Base-by-base conservation (phyloP, 92 coral and sea anemone genomes). In the Desmophyllum pertusum region DNA sequence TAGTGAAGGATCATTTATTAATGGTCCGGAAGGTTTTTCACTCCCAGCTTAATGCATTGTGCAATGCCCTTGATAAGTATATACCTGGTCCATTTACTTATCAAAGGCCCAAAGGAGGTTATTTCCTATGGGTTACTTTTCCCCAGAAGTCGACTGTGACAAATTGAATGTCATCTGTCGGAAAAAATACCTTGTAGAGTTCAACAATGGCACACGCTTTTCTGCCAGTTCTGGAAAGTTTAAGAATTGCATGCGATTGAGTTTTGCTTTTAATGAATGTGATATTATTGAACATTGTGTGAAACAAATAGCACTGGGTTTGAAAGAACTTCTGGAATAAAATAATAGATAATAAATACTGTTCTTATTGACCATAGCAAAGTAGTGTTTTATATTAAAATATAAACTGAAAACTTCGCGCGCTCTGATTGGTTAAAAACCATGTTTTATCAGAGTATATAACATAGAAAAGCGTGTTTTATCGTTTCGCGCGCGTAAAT, bases 51-150 rank as follows among this genome's bases (percentile, higher is more conserved):
- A 93, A 83, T 73, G 92, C 94, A 64, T 39, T 96, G 81, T 96
- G 98, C 78, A 86, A 94, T 78, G 94, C 96, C 27, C 84, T 96
- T 33, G 95, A 94, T 67, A 78, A 92, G 76, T 70, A 86, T 78
- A 71, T 92, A 30, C 95, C 95, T 25, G 50, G 65, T 15, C 90
- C 79, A 23, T 88, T 89, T 39, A 84, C 91, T n/a, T 96, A 94
- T 46, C 72, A 46, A 29, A 86, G 92, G 48, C 98, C 98, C 18
- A 86, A 80, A 79, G 98, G 98, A 27, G 98, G 98, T 17, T 96
- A 90, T 76, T 96, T 96, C 75, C 90, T 94, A 17, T 96, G 98
- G 98, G 86, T 96, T 5, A 90, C 87, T 39, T 70, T 96, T n/a
- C 96, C 98, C 53, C 82, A 39, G 69, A 78, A 29, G 73, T 89